Evolutionary conservation across 2,797 vertebrate genomes (phyloP).

Genomic region (Tapirus indicus): DNA sequence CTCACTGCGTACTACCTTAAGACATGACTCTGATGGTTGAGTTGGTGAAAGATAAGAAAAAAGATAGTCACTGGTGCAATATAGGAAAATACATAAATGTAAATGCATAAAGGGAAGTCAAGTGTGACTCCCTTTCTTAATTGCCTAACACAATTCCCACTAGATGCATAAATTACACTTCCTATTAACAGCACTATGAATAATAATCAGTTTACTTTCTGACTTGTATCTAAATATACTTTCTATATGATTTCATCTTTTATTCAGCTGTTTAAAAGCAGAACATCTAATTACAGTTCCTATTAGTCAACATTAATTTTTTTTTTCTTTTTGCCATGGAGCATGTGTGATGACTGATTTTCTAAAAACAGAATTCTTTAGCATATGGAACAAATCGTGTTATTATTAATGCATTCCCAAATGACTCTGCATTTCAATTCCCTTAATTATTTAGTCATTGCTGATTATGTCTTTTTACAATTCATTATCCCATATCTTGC

Average conservation of each 20-base stretch:
- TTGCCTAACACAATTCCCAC: slow-evolving; percentile 89
- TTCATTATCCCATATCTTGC: slow-evolving; percentile 90
- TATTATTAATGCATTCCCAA: slow-evolving; percentile 91
- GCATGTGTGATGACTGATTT: slow-evolving; percentile 89
- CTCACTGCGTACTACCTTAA: slow-evolving; percentile 19
- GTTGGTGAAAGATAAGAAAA: slow-evolving; percentile 76
- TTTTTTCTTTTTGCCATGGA: slow-evolving; percentile 83
- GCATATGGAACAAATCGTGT: slow-evolving; percentile 91
- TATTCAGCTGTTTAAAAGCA: slow-evolving; percentile 92
- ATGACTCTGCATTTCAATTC: slow-evolving; percentile 91
- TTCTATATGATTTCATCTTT: slow-evolving; percentile 93
- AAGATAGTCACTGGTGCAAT: slow-evolving; percentile 74
- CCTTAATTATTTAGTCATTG: slow-evolving; percentile 91
- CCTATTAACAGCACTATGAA: slow-evolving; percentile 90
- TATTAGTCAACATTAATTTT: slow-evolving; percentile 89
- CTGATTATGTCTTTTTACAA: slow-evolving; percentile 92
- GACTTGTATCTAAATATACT: slow-evolving; percentile 91
- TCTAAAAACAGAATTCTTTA: slow-evolving; percentile 90
- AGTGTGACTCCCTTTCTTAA: slow-evolving; percentile 89
- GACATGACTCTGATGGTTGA: slow-evolving; percentile 66
- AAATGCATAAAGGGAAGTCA: slow-evolving; percentile 86
- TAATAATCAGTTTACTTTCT: slow-evolving; percentile 92
- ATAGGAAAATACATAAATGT: slow-evolving; percentile 85
- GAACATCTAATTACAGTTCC: slow-evolving; percentile 91
- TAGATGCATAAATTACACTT: slow-evolving; percentile 90